Base-by-base conservation (phyloP, 2,113 vertebrate genomes). In the Eurypyga helias region DNA sequence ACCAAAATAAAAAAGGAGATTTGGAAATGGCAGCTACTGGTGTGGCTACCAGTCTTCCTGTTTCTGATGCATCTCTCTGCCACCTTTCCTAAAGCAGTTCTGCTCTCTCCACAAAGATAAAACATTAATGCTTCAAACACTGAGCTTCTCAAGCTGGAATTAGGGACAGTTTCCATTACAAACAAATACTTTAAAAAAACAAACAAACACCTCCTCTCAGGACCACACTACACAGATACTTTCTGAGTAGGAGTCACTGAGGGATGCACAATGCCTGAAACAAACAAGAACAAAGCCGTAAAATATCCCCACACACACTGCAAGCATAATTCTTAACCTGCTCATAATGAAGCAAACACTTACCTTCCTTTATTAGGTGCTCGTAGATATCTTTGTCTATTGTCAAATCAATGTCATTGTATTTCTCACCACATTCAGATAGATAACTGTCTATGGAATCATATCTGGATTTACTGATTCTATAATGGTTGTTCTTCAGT, bases 401-500 rank as follows among this genome's bases (percentile, higher is more conserved):
- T 28, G 99, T 99, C 97, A 99, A 96, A 88, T 99, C 98, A 61
- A 99, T 99, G 98, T 99, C 99, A 83, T 99, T 99, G 98, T 99
- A 99, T 96, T 99, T 99, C 96, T 99, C 99, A 29, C 99, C 99
- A 77, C 99, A 99, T 95, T 98, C 98, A 52, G 99, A 99, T 52
- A 99, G 98, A 97, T 99, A 99, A 98, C 99, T 99, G 98, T 99
- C 99, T 95, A 99, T 99, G 26, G 99, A 99, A 96, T 99, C 99
- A 45, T 99, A 99, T 94, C 99, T 99, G 33, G 99, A 99, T 97
- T 99, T 99, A 98, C 98, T 98, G 97, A 99, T 99, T 97, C 98
- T 98, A 97, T 99, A 99, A 93, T 98, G 99, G 97, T 98, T 98
- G 97, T 99, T 99, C 98, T 99, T 99, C 97, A 99, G 97, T 25